phyloP scores from a whole-genome alignment of 2,888 invertebrate species.

The Drosophila merina region DNA sequence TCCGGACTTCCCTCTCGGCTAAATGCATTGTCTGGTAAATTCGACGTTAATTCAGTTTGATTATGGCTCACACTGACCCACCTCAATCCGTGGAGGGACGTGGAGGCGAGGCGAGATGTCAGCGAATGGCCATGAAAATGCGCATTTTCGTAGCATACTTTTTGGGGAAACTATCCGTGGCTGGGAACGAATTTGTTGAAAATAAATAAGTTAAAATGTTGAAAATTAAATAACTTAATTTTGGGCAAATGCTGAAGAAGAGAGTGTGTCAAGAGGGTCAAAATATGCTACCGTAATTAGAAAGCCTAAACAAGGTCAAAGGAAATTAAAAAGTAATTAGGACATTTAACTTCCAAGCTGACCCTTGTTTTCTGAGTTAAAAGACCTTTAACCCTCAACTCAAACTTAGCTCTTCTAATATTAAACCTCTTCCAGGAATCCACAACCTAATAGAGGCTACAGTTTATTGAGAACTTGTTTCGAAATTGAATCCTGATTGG shows the following conservation, averaged over 20 bases:
- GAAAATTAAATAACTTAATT: not conserved
- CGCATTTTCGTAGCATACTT: slow-evolving; percentile 24
- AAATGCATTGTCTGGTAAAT: slow-evolving; percentile 37
- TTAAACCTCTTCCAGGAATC: not conserved
- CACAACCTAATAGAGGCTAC: not conserved
- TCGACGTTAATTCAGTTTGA: slow-evolving; percentile 25
- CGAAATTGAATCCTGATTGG: slow-evolving; percentile 23
- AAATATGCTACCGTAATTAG: not conserved
- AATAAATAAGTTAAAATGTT: too few relatives aligned
- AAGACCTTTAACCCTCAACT: not conserved
- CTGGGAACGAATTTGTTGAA: not conserved
- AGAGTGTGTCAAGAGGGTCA: not conserved
- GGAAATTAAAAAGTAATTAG: not conserved
- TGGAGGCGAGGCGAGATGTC: not conserved
- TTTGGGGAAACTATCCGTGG: slow-evolving; percentile 5
- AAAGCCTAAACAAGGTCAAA: not conserved
- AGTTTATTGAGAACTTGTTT: not conserved
- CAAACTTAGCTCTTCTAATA: not conserved
- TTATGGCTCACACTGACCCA: slow-evolving; percentile 30
- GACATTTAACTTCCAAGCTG: too few relatives aligned
- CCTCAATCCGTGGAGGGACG: slow-evolving; percentile 11
- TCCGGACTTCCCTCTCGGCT: slow-evolving; percentile 16
- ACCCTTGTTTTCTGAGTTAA: not conserved
- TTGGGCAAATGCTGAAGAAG: not conserved
- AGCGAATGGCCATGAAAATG: slow-evolving; percentile 21